A percentile compares a stretch with the other conserved stretches of the same genome.
phyloP scores from a whole-genome alignment of 2,113 vertebrate species.

The Semnopithecus entellus region DNA sequence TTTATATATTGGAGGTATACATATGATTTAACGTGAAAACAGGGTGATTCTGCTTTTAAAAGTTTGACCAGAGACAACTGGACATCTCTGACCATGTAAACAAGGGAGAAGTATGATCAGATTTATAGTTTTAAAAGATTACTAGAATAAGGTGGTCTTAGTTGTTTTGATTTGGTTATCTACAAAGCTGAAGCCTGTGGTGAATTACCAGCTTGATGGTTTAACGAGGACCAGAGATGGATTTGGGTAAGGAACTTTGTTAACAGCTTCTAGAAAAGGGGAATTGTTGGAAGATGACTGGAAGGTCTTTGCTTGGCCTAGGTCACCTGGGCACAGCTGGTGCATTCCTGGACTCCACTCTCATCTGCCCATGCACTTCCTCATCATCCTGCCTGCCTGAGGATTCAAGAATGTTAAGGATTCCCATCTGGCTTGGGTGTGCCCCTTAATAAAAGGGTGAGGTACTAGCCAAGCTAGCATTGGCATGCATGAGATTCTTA shows the following conservation, averaged over 20 bases:
- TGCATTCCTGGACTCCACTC: background rate
- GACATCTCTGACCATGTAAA: background rate
- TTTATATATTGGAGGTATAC: background rate
- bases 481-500: constrained; percentile 56
- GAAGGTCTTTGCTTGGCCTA: background rate
- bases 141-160: background rate
- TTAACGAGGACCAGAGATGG: background rate
- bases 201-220: background rate
- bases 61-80: background rate
- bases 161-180: background rate
- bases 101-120: background rate
- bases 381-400: background rate
- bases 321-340: background rate
- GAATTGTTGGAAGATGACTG: background rate
- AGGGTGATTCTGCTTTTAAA: background rate
- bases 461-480: background rate
- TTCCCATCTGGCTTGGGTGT: constrained; percentile 50
- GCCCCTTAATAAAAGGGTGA: constrained; percentile 49
- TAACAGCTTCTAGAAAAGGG: background rate
- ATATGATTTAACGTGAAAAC: background rate
- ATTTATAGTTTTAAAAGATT: background rate
- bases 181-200: background rate
- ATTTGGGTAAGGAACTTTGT: background rate
- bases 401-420: background rate
- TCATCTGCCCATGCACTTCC: background rate